These are phyloP conservation scores for Zhuqinia jingwanae DNA, from an alignment of 2,888 invertebrate genomes.

Conservation along the genomic window DNA sequence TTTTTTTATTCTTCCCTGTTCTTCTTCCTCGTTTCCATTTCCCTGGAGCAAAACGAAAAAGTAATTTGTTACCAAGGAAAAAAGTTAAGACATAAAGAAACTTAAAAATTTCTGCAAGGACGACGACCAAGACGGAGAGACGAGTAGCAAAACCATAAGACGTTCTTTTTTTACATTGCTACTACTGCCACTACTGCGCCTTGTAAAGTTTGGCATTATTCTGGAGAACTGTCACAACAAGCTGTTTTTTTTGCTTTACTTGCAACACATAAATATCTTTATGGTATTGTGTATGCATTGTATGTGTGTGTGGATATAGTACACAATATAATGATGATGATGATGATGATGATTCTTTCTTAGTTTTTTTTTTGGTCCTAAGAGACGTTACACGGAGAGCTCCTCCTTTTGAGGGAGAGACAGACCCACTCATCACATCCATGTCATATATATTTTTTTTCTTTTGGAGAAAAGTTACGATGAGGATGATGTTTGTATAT, in stretches of 20 bases:
- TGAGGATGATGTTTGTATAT: neutral
- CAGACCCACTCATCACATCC: conserved; percentile 27
- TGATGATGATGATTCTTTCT: no score
- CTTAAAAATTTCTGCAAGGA: conserved; percentile 40
- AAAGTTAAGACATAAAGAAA: conserved; percentile 53
- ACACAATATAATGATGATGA: no score
- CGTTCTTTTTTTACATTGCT: neutral
- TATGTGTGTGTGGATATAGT: no score
- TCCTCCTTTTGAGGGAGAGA: conserved; percentile 7
- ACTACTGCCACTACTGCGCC: neutral
- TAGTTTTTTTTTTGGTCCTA: no score
- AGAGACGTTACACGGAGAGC: no score
- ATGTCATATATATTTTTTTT: neutral
- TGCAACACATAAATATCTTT: neutral
- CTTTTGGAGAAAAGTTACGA: neutral
- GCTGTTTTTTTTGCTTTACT: conserved; percentile 20
- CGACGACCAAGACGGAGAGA: conserved; percentile 2
- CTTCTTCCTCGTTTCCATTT: conserved; percentile 33
- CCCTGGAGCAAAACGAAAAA: conserved; percentile 64
- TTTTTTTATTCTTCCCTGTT: neutral
- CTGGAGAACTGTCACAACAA: conserved; percentile 38
- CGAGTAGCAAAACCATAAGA: no score
- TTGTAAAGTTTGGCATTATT: conserved; percentile 19
- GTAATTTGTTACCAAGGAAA: conserved; percentile 55
- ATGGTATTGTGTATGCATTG: neutral